Evolutionary conservation across 2,888 invertebrate genomes (phyloP).

Genomic region (Suillia variegata): DNA sequence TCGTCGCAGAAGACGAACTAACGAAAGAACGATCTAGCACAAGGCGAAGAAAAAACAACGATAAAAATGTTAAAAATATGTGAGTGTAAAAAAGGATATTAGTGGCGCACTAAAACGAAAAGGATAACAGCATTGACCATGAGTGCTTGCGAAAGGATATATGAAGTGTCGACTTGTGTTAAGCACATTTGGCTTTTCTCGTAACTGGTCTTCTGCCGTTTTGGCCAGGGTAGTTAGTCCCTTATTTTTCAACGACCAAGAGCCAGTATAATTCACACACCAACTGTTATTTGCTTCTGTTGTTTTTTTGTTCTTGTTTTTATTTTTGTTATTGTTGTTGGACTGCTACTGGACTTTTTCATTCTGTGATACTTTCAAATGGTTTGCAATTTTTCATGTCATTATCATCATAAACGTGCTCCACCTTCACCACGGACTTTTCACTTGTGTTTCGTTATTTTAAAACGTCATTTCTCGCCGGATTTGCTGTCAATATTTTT

Average conservation of each 20-base stretch:
- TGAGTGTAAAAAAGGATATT: slow-evolving; percentile 9
- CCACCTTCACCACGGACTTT: too few relatives aligned
- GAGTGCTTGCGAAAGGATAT: slow-evolving; percentile 6
- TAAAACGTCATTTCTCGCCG: slow-evolving; percentile 20
- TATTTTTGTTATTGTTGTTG: background rate
- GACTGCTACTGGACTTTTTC: background rate
- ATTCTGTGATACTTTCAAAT: background rate
- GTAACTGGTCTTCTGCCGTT: background rate
- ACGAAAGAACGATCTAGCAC: too few relatives aligned
- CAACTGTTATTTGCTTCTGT: slow-evolving; percentile 11
- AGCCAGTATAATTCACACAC: slow-evolving; percentile 11
- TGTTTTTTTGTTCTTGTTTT: background rate
- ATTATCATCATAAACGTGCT: slow-evolving; percentile 23
- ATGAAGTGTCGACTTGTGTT: slow-evolving; percentile 24
- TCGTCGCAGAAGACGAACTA: too few relatives aligned
- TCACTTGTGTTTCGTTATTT: background rate
- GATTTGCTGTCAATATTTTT: slow-evolving; percentile 25
- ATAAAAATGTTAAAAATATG: background rate
- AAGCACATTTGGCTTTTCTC: slow-evolving; percentile 24
- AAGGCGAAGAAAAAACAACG: background rate
- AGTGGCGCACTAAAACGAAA: slow-evolving; percentile 6
- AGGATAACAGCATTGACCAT: slow-evolving; percentile 7
- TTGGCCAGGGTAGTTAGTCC: background rate
- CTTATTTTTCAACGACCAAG: background rate
- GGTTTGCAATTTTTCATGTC: slow-evolving; percentile 23